phyloP scores from a whole-genome alignment of 2,113 vertebrate species.

The Vulpes vulpes region DNA sequence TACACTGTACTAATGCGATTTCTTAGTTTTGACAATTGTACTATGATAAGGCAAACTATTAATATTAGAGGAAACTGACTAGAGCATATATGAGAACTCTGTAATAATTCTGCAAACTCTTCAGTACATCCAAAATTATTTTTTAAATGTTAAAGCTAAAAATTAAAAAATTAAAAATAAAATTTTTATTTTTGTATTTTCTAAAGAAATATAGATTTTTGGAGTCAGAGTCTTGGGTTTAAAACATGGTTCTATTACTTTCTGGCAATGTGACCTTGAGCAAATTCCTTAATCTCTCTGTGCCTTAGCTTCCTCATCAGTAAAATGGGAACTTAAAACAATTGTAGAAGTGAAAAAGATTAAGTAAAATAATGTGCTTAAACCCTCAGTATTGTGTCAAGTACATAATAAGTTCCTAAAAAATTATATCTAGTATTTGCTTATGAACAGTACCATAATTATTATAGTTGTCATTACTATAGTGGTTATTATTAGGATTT shows the following conservation, averaged over 20 bases:
- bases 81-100: neutral
- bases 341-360: neutral
- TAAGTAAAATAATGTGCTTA: neutral
- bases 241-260: neutral
- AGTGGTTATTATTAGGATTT: neutral
- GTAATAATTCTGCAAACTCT: neutral
- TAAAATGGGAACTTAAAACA: neutral
- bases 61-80: neutral
- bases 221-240: neutral
- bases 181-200: neutral
- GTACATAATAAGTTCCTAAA: neutral
- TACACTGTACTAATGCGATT: neutral
- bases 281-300: constrained; percentile 2
- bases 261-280: neutral
- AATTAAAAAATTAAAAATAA: too few species aligned
- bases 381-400: neutral
- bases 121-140: neutral
- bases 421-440: neutral
- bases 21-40: neutral
- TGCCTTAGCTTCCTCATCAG: neutral
- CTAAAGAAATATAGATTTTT: neutral
- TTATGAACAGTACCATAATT: neutral
- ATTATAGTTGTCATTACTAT: neutral
- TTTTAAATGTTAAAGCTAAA: neutral
- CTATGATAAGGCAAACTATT: neutral